phyloP scores from a whole-genome alignment of 2,113 vertebrate species.

The Illadopsis cleaveri region DNA sequence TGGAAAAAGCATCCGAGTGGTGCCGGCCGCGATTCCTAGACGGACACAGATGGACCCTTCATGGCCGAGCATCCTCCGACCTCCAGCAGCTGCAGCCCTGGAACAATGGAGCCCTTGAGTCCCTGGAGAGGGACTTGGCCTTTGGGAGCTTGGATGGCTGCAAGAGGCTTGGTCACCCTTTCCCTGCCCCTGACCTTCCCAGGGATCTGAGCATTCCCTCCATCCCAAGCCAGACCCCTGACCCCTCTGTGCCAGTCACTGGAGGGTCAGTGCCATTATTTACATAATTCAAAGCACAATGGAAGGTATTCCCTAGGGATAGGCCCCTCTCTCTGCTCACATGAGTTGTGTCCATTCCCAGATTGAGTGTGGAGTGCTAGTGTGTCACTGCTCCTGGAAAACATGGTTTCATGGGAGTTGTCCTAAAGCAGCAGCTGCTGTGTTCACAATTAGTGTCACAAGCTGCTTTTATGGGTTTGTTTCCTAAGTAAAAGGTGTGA shows the following conservation, averaged over 20 bases:
- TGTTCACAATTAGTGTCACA: not conserved
- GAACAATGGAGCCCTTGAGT: not conserved
- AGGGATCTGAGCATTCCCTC: not conserved
- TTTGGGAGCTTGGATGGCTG: not conserved
- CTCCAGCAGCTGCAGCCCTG: not conserved
- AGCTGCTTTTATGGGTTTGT: not conserved
- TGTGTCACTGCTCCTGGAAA: not conserved
- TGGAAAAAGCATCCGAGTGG: not conserved
- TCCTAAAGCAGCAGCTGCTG: not conserved
- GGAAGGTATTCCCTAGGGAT: not conserved
- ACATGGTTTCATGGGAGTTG: accelerated
- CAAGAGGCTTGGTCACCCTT: not conserved
- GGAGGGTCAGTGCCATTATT: not conserved
- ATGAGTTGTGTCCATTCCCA: accelerated
- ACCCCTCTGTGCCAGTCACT: accelerated
- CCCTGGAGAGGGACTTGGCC: not conserved
- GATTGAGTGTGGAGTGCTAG: not conserved
- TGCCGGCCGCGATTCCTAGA: not conserved
- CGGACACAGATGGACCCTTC: not conserved
- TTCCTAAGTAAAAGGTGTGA: not conserved
- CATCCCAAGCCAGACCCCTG: accelerated
- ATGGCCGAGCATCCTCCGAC: not conserved
- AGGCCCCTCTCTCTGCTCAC: not conserved
- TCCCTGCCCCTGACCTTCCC: not conserved
- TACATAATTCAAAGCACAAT: accelerated